phyloP scores from a whole-genome alignment of 2,797 vertebrate species.

The Galago senegalensis region DNA sequence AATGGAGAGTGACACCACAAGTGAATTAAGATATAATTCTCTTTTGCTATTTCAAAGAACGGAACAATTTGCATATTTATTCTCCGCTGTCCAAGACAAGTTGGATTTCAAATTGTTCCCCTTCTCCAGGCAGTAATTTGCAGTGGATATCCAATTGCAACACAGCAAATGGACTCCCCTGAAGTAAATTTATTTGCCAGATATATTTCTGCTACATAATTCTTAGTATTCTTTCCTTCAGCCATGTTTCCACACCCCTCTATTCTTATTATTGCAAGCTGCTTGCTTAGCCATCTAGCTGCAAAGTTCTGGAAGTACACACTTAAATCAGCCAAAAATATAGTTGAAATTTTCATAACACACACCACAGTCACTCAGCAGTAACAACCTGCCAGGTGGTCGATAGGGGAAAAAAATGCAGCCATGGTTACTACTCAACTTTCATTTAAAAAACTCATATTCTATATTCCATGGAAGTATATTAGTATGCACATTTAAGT shows the following conservation, averaged over 20 bases:
- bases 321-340: conserved; percentile 30
- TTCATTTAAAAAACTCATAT: background rate
- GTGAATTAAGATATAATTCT: conserved; percentile 79
- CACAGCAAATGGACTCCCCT: conserved; percentile 52
- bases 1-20: conserved; percentile 72
- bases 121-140: conserved; percentile 64
- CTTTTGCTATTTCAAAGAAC: conserved; percentile 74
- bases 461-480: background rate
- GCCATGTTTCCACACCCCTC: background rate
- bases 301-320: background rate
- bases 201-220: conserved; percentile 41
- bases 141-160: conserved; percentile 17
- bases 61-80: conserved; percentile 74
- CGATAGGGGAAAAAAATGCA: background rate
- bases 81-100: background rate
- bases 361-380: background rate
- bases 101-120: conserved; percentile 76
- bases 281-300: conserved; percentile 24
- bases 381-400: background rate
- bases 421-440: background rate
- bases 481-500: background rate
- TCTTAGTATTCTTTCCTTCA: conserved; percentile 40
- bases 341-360: background rate
- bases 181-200: conserved; percentile 62
- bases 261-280: conserved; percentile 21